Percentiles rank a stretch among this genome's conserved stretches.
Conservation (phyloP, 2,113 vertebrate genomes). For the Pongo abelii region DNA sequence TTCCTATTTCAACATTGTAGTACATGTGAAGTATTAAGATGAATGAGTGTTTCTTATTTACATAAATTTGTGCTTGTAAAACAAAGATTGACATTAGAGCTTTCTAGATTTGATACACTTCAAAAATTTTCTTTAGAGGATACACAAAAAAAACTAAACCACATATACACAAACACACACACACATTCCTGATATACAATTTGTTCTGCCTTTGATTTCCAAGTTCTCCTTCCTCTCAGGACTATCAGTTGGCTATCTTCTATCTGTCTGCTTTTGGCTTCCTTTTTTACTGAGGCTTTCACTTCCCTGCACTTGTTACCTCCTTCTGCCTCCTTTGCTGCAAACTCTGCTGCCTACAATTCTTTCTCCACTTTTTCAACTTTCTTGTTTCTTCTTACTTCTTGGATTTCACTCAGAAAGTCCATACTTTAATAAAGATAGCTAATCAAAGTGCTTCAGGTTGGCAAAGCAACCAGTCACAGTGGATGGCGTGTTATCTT, state of each 20-base stretch:
- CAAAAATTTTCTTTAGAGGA: neutral
- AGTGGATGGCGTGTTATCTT: neutral
- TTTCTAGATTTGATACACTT: neutral
- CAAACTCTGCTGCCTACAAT: neutral
- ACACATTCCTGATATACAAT: neutral
- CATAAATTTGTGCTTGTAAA: slow-evolving; percentile 16
- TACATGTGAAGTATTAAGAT: neutral
- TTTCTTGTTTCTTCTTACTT: neutral
- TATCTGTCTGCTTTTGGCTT: neutral
- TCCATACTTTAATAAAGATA: neutral
- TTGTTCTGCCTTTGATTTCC: neutral
- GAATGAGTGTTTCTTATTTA: neutral
- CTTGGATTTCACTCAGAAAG: slow-evolving; percentile 44
- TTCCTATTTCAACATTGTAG: neutral
- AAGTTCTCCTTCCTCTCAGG: neutral
- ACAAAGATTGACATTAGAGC: slow-evolving; percentile 16
- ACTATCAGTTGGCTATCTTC: neutral
- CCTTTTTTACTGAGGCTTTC: neutral
- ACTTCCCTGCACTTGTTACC: neutral
- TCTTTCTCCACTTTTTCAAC: neutral
- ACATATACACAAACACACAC: neutral
- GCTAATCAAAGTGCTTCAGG: neutral
- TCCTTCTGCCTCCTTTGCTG: neutral
- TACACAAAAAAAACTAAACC: neutral
- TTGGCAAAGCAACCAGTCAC: neutral